Conservation (phyloP, 2,888 invertebrate species). For the Orthosia cruda region DNA sequence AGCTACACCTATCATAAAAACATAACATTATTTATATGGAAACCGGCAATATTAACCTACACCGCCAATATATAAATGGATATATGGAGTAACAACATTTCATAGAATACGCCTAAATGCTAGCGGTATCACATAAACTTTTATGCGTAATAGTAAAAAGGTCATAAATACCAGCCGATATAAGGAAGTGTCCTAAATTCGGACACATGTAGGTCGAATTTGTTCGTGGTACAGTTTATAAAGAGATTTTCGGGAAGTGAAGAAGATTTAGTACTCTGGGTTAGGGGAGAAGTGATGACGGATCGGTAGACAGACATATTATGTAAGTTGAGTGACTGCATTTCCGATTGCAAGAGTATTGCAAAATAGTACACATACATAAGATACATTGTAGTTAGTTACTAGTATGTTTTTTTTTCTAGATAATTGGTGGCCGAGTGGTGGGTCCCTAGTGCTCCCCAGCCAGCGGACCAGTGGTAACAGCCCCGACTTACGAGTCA, state of each 20-base stretch:
- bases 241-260: slow-evolving; percentile 29
- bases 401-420: too few relatives aligned
- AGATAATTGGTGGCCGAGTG: too few relatives aligned
- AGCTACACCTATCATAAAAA: too few relatives aligned
- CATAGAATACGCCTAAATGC: slow-evolving; percentile 39
- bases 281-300: neutral
- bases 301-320: neutral
- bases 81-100: slow-evolving; percentile 20
- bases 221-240: slow-evolving; percentile 10
- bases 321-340: neutral
- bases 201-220: slow-evolving; percentile 46
- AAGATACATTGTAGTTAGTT: too few relatives aligned
- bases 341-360: neutral
- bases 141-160: slow-evolving; percentile 61
- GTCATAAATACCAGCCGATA: slow-evolving; percentile 64
- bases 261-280: neutral
- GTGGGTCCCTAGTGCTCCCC: too few relatives aligned
- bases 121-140: slow-evolving; percentile 57
- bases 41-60: neutral
- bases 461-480: too few relatives aligned
- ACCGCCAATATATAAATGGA: slow-evolving; percentile 29
- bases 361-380: too few relatives aligned
- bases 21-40: neutral
- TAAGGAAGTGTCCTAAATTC: slow-evolving; percentile 66
- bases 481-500: too few relatives aligned